phyloP scores from a whole-genome alignment of 2,113 vertebrate species.

The Poecilia latipinna region DNA sequence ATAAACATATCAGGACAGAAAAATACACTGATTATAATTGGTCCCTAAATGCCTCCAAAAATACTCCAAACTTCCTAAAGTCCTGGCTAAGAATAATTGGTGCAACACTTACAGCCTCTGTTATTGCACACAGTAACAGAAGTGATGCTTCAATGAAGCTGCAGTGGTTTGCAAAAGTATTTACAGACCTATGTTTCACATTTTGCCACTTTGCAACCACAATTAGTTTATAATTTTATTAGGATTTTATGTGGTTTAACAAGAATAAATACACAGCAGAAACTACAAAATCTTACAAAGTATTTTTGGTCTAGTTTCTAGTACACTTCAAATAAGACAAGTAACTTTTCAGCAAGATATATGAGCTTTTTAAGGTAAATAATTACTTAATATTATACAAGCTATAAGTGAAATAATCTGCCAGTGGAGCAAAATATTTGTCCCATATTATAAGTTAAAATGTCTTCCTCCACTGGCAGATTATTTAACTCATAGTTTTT shows the following conservation, averaged over 20 bases:
- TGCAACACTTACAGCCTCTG: not conserved
- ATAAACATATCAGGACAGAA: conserved; percentile 38
- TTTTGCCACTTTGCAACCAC: not conserved
- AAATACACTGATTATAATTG: conserved; percentile 23
- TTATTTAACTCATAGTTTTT: too few relatives aligned
- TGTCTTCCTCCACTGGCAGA: too few relatives aligned
- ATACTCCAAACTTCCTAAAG: not conserved
- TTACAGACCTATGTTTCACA: not conserved
- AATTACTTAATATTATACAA: too few relatives aligned
- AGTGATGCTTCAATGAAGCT: not conserved
- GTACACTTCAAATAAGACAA: too few relatives aligned
- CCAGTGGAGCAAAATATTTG: too few relatives aligned
- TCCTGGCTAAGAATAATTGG: not conserved
- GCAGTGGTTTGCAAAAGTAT: not conserved
- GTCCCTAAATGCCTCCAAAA: conserved; percentile 24
- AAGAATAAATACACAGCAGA: not conserved
- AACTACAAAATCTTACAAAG: too few relatives aligned
- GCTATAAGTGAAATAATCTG: too few relatives aligned
- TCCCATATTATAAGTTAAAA: too few relatives aligned
- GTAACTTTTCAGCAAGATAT: too few relatives aligned
- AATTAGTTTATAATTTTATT: not conserved
- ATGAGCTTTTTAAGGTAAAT: too few relatives aligned
- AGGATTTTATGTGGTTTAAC: not conserved
- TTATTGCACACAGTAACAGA: too few relatives aligned
- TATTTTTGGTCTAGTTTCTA: too few relatives aligned